phyloP scores from a whole-genome alignment of 2,888 invertebrate genomes.

The Lithophane socia region DNA sequence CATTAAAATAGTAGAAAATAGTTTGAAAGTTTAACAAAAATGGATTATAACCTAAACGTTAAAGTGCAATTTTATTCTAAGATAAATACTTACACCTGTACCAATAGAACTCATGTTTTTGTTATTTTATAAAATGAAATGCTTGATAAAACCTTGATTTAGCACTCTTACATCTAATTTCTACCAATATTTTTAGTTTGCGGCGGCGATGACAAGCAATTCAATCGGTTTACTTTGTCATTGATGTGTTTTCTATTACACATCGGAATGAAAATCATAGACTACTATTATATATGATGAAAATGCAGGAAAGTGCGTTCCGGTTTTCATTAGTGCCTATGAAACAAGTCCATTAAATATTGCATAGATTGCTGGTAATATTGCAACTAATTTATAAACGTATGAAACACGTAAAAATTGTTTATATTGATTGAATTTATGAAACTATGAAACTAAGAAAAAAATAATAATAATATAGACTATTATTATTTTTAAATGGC shows the following conservation, averaged over 20 bases:
- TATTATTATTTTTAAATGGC: background rate
- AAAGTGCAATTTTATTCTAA: conserved; percentile 31
- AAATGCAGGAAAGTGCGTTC: background rate
- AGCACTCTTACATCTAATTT: conserved; percentile 51
- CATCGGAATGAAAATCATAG: no score
- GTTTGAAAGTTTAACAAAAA: conserved; percentile 58
- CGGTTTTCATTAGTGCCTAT: background rate
- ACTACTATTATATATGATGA: no score
- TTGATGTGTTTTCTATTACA: conserved; percentile 62
- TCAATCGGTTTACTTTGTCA: conserved; percentile 67
- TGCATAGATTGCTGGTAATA: background rate
- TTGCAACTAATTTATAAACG: no score
- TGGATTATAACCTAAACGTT: conserved; percentile 69
- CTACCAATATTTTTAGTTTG: conserved; percentile 66
- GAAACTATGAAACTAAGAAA: no score
- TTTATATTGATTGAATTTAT: background rate
- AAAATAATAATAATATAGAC: no score
- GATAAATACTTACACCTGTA: conserved; percentile 94
- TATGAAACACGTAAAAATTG: rapidly evolving
- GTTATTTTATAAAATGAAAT: conserved; percentile 57
- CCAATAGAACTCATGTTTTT: conserved; percentile 97
- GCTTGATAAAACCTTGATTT: conserved; percentile 43
- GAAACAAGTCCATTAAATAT: background rate
- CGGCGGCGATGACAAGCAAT: conserved; percentile 84
- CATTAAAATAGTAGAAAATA: background rate